Base-by-base conservation (phyloP, 2,797 vertebrate species). In the Alauda arvensis region DNA sequence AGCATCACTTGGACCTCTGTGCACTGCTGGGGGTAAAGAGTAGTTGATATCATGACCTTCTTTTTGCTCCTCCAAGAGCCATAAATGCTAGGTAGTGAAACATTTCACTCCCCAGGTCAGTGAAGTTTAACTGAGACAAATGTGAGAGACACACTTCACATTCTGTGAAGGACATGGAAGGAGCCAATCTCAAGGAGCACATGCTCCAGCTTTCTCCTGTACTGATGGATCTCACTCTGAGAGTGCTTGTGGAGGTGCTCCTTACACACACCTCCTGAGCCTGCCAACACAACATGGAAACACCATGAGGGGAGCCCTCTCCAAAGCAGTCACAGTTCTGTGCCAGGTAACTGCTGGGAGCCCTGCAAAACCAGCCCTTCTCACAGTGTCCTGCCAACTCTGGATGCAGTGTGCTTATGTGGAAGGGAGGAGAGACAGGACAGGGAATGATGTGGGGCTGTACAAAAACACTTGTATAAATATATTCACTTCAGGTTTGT, bases 381-480 rank as follows among this genome's bases (percentile, higher is more conserved):
- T 65, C 74, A 77, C 77, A 42, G 74, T 43, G 87, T 74, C 87
- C 85, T 90, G 78, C 78, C 87, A 92, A 74, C 78, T 89, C 65
- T 4, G 2, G 19, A 51, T n/a, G 42, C 18, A 75, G 56, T 18
- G 39, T 77, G 48, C 28, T 77, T 60, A 8, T 31, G 77, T 68
- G 42, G n/a, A 62, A 85, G 29, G 34, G 24, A 49, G 43, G 31
- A 76, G 70, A 78, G 16, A 18, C 3, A 42, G 69, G 16, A 83
- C 18, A 8, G 6, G 19, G n/a, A 55, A 75, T 34, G 40, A 68
- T 31, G 25, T 46, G 51, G 34, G 12, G 28, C 18, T 70, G 42
- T 65, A 77, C 60, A 66, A 76, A 79, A 86, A 86, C 11, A 71
- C 52, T 75, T 75, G 45, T 72, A 46, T 66, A 56, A 84, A 77